These are phyloP conservation scores for Rhopalosiphum padi DNA, from an alignment of 1,140 invertebrate species.

Conservation along the genomic window DNA sequence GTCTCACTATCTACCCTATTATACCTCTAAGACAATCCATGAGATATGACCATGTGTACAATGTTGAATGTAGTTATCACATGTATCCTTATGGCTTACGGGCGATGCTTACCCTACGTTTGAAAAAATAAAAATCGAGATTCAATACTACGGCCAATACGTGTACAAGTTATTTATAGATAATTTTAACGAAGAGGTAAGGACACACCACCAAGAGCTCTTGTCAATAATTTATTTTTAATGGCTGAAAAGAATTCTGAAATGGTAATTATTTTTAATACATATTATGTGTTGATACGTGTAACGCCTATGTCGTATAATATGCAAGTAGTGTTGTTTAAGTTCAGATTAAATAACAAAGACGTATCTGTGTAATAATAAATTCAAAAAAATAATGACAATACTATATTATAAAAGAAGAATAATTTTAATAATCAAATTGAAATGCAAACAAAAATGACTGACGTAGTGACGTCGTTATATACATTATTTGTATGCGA, in stretches of 20 bases:
- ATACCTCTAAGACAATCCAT: background rate
- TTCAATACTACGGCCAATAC: background rate
- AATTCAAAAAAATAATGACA: background rate
- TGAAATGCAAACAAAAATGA: background rate
- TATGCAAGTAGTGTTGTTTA: background rate
- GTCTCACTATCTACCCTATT: too few relatives aligned
- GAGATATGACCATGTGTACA: background rate
- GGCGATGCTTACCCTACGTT: background rate
- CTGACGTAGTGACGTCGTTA: background rate
- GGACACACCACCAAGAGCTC: too few relatives aligned
- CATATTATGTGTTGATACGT: background rate
- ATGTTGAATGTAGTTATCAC: background rate
- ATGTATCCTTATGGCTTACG: background rate
- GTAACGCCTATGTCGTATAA: background rate
- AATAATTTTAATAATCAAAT: slow-evolving; percentile 17
- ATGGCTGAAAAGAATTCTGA: background rate
- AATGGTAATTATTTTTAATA: background rate
- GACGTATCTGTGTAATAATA: background rate
- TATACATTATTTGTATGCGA: background rate
- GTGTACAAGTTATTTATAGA: background rate
- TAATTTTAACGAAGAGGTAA: background rate
- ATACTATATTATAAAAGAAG: background rate
- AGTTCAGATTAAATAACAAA: background rate
- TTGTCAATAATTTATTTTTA: too few relatives aligned
- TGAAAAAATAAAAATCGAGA: background rate